Percentiles rank a stretch among this genome's conserved stretches.
These are phyloP conservation scores for Lamproptera curius DNA, from an alignment of 2,888 invertebrate species.

Conservation along the genomic window DNA sequence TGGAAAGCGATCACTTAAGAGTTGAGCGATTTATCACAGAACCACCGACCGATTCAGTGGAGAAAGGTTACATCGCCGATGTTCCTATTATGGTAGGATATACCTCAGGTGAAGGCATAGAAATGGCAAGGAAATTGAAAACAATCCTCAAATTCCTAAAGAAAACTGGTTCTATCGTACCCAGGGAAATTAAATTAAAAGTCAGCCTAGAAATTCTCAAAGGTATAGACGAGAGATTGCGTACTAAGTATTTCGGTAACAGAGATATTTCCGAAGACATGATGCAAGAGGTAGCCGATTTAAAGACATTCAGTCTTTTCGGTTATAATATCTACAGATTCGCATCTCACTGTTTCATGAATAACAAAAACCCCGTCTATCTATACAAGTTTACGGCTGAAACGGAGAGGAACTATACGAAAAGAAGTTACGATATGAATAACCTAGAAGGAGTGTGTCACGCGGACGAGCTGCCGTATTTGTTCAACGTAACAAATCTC, in stretches of 20 bases:
- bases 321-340: conserved; percentile 56
- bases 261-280: conserved; percentile 41
- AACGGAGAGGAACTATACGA: conserved; percentile 59
- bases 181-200: conserved; percentile 60
- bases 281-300: conserved; percentile 45
- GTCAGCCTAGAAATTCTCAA: conserved; percentile 40
- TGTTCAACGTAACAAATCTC: conserved; percentile 55
- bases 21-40: conserved; percentile 53
- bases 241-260: conserved; percentile 52
- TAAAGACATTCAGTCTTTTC: conserved; percentile 57
- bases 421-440: conserved; percentile 57
- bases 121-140: conserved; percentile 52
- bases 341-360: conserved; percentile 45
- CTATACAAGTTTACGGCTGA: conserved; percentile 60
- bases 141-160: conserved; percentile 37
- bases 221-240: conserved; percentile 46
- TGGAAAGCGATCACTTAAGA: conserved; percentile 50
- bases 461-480: conserved; percentile 59
- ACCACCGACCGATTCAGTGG: conserved; percentile 45
- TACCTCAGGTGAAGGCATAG: conserved; percentile 66
- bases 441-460: conserved; percentile 58
- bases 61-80: conserved; percentile 44
- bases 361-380: conserved; percentile 44
- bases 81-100: conserved; percentile 64
- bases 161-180: conserved; percentile 50